Evolutionary conservation across 2,888 invertebrate genomes (phyloP), one percentile per base, ranked within the genome.

Genomic region (Tuta absoluta): DNA sequence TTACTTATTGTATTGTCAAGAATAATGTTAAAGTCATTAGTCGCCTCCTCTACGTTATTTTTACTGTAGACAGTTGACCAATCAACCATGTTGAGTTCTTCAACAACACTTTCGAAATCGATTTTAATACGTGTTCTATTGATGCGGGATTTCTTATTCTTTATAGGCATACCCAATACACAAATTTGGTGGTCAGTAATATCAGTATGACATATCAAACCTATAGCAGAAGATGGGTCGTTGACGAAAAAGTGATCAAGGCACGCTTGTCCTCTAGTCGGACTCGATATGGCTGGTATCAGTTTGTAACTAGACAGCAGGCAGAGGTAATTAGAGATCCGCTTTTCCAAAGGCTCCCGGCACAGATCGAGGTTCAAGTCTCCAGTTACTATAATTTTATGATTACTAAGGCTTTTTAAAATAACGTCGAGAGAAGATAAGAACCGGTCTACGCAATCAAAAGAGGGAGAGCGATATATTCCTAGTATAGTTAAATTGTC

Each of bases 11-110:
- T n/a, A 5, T 10, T 41, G 8, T 60, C 23, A n/a, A 60, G 5
- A 23, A 60, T 45, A 14, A 45, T 24, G 2, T 8, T 24, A 45
- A 60, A 60, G 23, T 4, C 14, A 24, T 14, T 23, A 7, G 24
- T n/a, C 12, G 60, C 41, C 23, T 21, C 60, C n/a, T 60, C 45
- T 5, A 60, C 60, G 38, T 60, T 45, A 23, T 23, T n/a, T 19
- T 1, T 23, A 1, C 14, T 10, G 2, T 45, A 12, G 14, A 41
- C 14, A 45, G 4, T 21, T 2, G 58, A n/a, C 58, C 58, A 58
- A 24, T 58, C 24, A 2, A 8, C 19, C 3, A 2, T 11, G 11
- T 17, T 8, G 7, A 58, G 33, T 24, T 58, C 37, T 4, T 33
- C 17, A 7, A 37, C 12, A 11, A 58, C 17, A n/a, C 17, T 17